Base-by-base conservation (phyloP, 2,888 invertebrate genomes). In the Agrenia bidenticulata region DNA sequence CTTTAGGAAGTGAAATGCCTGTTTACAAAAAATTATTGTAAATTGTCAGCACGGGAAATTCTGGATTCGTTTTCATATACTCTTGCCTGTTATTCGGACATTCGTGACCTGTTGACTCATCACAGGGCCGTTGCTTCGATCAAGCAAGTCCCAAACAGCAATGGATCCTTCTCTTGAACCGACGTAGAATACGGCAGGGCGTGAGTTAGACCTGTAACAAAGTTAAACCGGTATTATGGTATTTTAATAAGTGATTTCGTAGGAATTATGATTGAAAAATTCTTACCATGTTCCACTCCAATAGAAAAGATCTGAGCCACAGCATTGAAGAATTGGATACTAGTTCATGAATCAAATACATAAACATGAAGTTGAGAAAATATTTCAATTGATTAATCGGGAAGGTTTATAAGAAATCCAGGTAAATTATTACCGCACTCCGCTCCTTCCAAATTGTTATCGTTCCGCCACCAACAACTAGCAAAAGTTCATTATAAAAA, bases 81-180 rank as follows among this genome's bases (percentile, higher is more conserved):
- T 32, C 11, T 32, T 32, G 32, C 45, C 83, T 0, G 88, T 87
- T n/a, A 89, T 82, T 77, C 85, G 83, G 7, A 83, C 83, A 1
- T 87, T 86, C 2, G 90, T 88, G 19, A 88, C 80, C 64, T 84
- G 86, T 78, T 90, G 86, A 0, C 84, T 82, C 61, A 88, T 84
- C 66, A 85, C 85, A 0, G 89, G 85, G 70, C 85, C 84, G 74
- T 91, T 87, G 71, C 87, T 88, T 77, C 85, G 84, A 55, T 86
- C 81, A 64, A 88, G 80, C 63, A 93, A 81, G 81, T 92, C 89
- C 93, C 93, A 94, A 13, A 87, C 85, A 80, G 93, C 92, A 15
- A 91, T 81, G 64, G 83, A 84, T 1, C 92, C 92, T 81, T 92
- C 90, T 24, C 82, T 83, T 21, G 88, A 86, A 1, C 86, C 83